Evolutionary conservation across 2,113 vertebrate species (phyloP), one percentile per base, ranked within the genome.

Genomic region (Protobothrops mucrosquamatus): DNA sequence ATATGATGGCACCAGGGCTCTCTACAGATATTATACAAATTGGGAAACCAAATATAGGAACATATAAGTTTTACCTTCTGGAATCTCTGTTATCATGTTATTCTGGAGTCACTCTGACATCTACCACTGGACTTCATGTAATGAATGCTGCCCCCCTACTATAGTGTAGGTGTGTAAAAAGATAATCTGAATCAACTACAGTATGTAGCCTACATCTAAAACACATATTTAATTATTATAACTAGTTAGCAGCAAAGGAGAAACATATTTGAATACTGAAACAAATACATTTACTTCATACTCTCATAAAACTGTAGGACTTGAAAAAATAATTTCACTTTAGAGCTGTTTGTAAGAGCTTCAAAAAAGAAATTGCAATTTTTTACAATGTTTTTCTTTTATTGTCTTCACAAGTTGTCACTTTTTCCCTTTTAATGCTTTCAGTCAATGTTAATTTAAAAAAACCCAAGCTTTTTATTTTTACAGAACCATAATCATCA

Each of bases 341-440:
- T 89, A 43, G 7, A 94, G 29, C 89, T 2, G 23, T 39, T 89
- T 92, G 88, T 61, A 57, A 94, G 88, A 94, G 56, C 46, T 89
- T 29, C 34, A 10, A 39, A 54, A 91, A 89, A 94, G 52, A 7
- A 89, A 92, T 57, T 93, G 91, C 85, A 94, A 92, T 93, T 94
- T 85, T 86, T 26, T 93, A 94, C 91, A 94, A 46, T 43, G 54
- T 93, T 94, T 91, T 86, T 34, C 61, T 93, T 93, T 92, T 85
- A 91, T 91, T 59, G 34, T 93, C 24, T 96, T 94, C 89, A 86
- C 93, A 18, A 93, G 7, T 9, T 92, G 93, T 94, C 95, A 95
- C 92, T 95, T 87, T 94, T 23, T 85, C 20, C 88, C 90, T 92
- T 54, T 88, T 29, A 88, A 34, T 93, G 26, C 15, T 95, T 93